Evolutionary conservation across 2,888 invertebrate genomes (phyloP), one percentile per base, ranked within the genome.

Genomic region (Apamea monoglypha): DNA sequence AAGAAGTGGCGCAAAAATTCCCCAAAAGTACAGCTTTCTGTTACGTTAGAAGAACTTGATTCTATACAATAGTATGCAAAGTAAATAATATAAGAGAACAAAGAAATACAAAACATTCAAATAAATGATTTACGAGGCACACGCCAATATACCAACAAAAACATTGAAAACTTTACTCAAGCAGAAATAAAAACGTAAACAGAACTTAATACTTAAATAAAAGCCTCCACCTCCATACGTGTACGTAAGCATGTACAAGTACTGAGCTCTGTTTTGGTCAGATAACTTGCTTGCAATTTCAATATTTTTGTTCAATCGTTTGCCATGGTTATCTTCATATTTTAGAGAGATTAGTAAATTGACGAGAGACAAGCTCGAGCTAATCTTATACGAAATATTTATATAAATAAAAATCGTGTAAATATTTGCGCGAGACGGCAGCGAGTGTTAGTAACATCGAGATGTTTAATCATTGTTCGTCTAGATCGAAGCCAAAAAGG

Each of bases 401-500:
- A 18, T 40, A 14, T 6, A 25, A 67, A 25, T 29, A 50, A 32
- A 40, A 18, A 2, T 36, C 18, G 32, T 29, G 16, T 47, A 47
- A 16, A 47, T 16, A 32, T 69, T 21, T 14, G 44, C 21, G 25
- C 29, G 50, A 73, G 21, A 16, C 16, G 44, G 32, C 68, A 56
- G 25, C 8, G n/a, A 29, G 47, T 47, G 29, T 47, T 56, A 36
- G 36, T 68, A 25, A 66, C 32, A 53, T 78, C 50, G 25, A 21
- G 16, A 25, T 59, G 50, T 69, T 75, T 21, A 56, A n/a, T 32
- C 32, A 71, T 56, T 44, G 25, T 32, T 76, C 25, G 29, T 74
- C 25, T 67, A 74, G n/a, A 78, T 64, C 56, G 14, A 82, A 56
- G 40, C 63, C 6, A 78, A 75, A 70, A 73, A 76, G 77, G 82